Base-by-base conservation (phyloP, 2,888 invertebrate species). In the Rhamnusium bicolor region DNA sequence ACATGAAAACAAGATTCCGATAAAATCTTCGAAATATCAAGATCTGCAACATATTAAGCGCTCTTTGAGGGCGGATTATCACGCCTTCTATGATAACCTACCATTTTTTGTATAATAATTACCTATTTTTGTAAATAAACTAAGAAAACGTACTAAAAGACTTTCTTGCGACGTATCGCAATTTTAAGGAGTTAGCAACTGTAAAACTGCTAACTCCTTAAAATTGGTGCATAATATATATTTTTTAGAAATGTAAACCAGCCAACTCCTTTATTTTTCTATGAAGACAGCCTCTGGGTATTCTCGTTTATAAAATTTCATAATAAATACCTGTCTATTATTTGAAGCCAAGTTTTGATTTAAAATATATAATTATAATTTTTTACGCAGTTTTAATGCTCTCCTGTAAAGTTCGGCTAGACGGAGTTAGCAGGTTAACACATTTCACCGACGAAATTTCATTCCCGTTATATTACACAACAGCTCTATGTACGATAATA, bases 61-160 rank as follows among this genome's bases (percentile, higher is more conserved):
- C 40, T 40, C 66, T 46, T 10, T 67, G 3, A 32, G 19, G 32
- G 21, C 18, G 32, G 21, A 66, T 66, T 53, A 66, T 32, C 40
- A 46, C 16, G 40, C n/a, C 8, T 67, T 54, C 46, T 54, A 66
- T 29, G 18, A 66, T n/a, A 54, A 66, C 47, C n/a, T 47, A 47
- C 47, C 47, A 47, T n/a, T 47, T 29, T 29, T 6, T 29, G 6
- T 24, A 24, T 24, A 4, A 29, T 6, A 7, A 7, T 29, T 7
- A 29, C 1, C 6, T 29, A 7, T 29, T 29, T 29, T 29, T 7
- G 8, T 29, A 29, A 29, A 29, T 29, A 29, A 29, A 29, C 29
- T 29, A 6, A 5, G 8, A 29, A 29, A 6, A 29, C 8, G 29
- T 29, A 7, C 29, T 1, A 7, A 29, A 29, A 29, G 8, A 24